A percentile compares a stretch with the other conserved stretches of the same genome.
These are phyloP conservation scores for Rattus norvegicus DNA, from an alignment of 2,113 vertebrate species.

Conservation along the genomic window GRCr8 NC_086028.1:49543501-49544000, in stretches of 20 bases:
- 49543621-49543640: background rate
- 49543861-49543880: background rate
- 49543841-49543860: background rate
- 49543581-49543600: background rate
- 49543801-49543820: background rate
- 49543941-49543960: background rate
- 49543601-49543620: background rate
- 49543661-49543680: background rate
- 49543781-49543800: background rate
- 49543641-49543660: background rate
- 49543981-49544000: background rate
- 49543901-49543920: background rate
- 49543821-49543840: background rate
- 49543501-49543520: constrained; percentile 17
- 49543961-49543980: background rate
- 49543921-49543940: background rate
- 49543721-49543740: background rate
- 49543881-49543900: background rate
- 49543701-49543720: background rate
- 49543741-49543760: background rate
- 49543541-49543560: background rate
- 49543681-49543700: background rate
- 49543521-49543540: background rate
- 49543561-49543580: background rate
- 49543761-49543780: background rate